phyloP scores from a whole-genome alignment of 2,113 vertebrate genomes.

The Neopipo cinnamomea region DNA sequence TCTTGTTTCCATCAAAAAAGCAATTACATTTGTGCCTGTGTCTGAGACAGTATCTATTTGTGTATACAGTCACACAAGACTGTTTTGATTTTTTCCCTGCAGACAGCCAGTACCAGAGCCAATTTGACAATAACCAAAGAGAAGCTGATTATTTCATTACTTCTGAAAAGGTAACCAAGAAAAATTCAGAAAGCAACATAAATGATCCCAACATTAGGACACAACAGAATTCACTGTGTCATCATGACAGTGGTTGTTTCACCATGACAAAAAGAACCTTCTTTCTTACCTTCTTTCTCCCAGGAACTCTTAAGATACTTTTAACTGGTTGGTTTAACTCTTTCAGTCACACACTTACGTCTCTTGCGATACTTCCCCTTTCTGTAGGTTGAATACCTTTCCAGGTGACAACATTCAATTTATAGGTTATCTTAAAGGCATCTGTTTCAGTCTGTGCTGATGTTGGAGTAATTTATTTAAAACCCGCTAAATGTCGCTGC shows the following conservation, averaged over 20 bases:
- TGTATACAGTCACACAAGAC: not conserved
- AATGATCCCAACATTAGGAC: not conserved
- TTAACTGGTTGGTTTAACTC: not conserved
- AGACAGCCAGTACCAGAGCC: constrained; percentile 65
- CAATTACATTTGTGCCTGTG: not conserved
- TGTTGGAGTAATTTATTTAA: not conserved
- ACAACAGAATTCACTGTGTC: not conserved
- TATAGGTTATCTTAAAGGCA: not conserved
- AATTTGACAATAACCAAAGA: constrained; percentile 62
- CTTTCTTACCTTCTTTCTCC: not conserved
- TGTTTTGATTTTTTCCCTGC: not conserved
- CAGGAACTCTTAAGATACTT: not conserved
- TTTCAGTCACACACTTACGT: no score
- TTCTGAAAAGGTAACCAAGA: constrained; percentile 71
- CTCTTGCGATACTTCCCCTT: not conserved
- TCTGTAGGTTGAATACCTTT: not conserved
- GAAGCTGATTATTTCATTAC: constrained; percentile 69
- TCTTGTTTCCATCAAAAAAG: not conserved
- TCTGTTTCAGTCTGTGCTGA: not conserved
- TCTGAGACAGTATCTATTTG: not conserved
- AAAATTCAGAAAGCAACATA: not conserved
- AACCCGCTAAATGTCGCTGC: not conserved
- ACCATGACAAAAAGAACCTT: not conserved
- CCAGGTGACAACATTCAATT: not conserved
- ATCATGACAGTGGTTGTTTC: not conserved